A percentile compares a stretch with the other conserved stretches of the same genome.
These are phyloP conservation scores for Monomorium pharaonis DNA, from an alignment of 1,140 invertebrate species.

Conservation along the genomic window DNA sequence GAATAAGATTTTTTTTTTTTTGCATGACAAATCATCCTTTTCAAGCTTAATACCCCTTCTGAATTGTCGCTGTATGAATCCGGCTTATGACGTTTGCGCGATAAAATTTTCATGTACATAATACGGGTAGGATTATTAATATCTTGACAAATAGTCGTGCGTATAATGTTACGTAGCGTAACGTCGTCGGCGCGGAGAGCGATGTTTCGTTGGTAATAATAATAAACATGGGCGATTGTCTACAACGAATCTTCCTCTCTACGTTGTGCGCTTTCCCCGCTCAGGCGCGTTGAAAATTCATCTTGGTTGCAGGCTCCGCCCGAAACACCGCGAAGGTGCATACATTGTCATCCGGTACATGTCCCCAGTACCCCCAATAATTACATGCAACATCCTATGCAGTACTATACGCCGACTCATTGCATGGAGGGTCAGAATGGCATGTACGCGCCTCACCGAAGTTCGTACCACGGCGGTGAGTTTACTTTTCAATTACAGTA, in stretches of 20 bases:
- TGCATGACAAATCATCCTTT: neutral
- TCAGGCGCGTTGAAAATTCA: slow-evolving; percentile 32
- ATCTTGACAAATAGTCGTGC: neutral
- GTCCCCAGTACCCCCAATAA: slow-evolving; percentile 76
- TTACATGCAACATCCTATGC: slow-evolving; percentile 79
- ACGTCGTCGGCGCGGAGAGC: neutral
- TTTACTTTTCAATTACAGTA: slow-evolving; percentile 39
- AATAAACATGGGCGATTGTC: slow-evolving; percentile 39
- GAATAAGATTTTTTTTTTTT: neutral
- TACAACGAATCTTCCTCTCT: neutral
- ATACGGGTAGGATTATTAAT: neutral
- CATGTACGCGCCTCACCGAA: slow-evolving; percentile 78
- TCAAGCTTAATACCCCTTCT: neutral
- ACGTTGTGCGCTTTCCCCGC: neutral
- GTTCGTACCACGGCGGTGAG: slow-evolving; percentile 82
- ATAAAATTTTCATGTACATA: neutral
- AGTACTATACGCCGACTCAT: slow-evolving; percentile 82
- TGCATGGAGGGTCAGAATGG: slow-evolving; percentile 77
- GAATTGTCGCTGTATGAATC: neutral
- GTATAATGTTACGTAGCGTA: neutral
- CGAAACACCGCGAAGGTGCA: slow-evolving; percentile 81
- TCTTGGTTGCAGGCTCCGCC: slow-evolving; percentile 72
- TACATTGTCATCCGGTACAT: slow-evolving; percentile 81
- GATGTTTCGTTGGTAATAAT: slow-evolving; percentile 34
- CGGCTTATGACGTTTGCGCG: neutral